Evolutionary conservation across 35 echinoderm and acorn worm species (phyloP).

Genomic region (Ptychodera flava): DNA sequence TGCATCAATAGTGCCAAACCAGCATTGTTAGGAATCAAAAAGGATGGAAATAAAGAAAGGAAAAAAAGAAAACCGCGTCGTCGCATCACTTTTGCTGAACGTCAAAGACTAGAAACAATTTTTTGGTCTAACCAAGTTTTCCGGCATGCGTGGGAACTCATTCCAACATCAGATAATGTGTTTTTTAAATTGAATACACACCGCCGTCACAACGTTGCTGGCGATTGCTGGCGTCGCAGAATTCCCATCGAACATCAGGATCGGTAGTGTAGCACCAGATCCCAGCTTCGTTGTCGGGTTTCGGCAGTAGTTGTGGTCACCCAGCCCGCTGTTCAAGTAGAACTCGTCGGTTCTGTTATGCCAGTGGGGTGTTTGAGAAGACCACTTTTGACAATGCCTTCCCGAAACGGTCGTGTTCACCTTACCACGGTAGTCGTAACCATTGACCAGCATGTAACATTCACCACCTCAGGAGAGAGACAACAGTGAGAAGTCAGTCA

Average conservation of each 20-base stretch:
- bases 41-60: too few relatives aligned
- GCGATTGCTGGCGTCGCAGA: not conserved
- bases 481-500: too few relatives aligned
- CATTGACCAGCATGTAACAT: not conserved
- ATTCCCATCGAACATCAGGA: not conserved
- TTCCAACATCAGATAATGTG: too few relatives aligned
- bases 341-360: constrained; percentile 12
- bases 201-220: not conserved
- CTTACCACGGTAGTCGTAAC: constrained; percentile 14
- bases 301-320: constrained; percentile 26
- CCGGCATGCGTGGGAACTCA: too few relatives aligned
- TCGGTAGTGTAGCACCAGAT: constrained; percentile 15
- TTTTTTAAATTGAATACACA: too few relatives aligned
- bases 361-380: constrained; percentile 18
- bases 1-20: too few relatives aligned
- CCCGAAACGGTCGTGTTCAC: constrained; percentile 3
- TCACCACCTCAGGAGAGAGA: too few relatives aligned
- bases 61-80: too few relatives aligned
- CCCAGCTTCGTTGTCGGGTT: not conserved
- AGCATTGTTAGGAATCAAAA: too few relatives aligned
- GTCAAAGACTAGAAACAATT: too few relatives aligned
- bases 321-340: constrained; percentile 18
- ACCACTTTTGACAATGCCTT: constrained; percentile 31
- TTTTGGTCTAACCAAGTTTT: too few relatives aligned
- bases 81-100: too few relatives aligned